Evolutionary conservation across 2,888 invertebrate genomes (phyloP).

Genomic region (Andrena dorsata): DNA sequence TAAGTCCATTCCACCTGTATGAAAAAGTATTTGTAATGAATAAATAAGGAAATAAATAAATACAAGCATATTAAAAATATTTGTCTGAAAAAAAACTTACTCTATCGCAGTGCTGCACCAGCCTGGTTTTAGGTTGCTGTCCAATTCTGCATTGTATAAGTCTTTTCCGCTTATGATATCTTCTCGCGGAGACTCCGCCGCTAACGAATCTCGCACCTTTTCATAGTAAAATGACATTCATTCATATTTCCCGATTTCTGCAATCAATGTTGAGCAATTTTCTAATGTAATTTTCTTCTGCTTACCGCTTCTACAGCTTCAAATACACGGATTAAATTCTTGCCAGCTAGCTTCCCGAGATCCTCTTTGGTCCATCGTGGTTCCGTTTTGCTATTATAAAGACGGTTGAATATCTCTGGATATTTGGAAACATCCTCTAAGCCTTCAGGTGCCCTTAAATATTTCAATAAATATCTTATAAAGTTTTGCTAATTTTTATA

Average conservation of each 20-base stretch:
- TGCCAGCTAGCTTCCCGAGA: constrained; percentile 85
- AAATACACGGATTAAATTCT: constrained; percentile 86
- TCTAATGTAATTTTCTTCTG: constrained; percentile 11
- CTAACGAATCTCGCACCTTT: constrained; percentile 75
- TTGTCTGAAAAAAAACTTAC: constrained; percentile 64
- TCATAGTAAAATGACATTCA: neutral
- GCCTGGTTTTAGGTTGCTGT: constrained; percentile 68
- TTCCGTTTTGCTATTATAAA: constrained; percentile 73
- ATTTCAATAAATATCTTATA: neutral
- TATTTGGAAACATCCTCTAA: constrained; percentile 86
- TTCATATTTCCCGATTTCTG: neutral
- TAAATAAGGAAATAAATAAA: neutral
- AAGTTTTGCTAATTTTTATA: neutral
- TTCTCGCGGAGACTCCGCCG: constrained; percentile 68
- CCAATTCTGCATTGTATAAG: constrained; percentile 71
- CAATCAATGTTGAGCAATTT: neutral
- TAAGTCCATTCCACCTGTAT: constrained; percentile 58
- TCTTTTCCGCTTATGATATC: constrained; percentile 72
- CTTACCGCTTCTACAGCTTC: constrained; percentile 80
- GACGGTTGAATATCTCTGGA: constrained; percentile 85
- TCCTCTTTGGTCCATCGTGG: constrained; percentile 84
- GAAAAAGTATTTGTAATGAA: neutral
- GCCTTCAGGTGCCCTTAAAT: constrained; percentile 84
- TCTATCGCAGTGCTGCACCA: constrained; percentile 77
- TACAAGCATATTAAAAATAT: neutral